Conservation (phyloP, 2,113 vertebrate species). For the Serinus canaria region DNA sequence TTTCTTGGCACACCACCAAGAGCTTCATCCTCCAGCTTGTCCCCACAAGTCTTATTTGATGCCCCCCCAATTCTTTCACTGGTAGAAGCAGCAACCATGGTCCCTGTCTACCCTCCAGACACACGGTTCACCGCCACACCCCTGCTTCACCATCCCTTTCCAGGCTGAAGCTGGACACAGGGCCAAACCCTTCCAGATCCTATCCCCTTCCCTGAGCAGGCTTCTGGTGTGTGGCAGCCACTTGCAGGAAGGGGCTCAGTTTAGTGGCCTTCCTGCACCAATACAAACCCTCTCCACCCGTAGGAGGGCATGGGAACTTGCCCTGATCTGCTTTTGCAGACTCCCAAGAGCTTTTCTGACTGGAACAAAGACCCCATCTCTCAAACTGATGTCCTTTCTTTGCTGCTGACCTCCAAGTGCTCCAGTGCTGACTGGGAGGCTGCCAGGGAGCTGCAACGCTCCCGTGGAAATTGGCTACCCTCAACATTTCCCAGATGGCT, state of each 20-base stretch:
- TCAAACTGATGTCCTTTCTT: background rate
- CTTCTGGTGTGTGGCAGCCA: background rate
- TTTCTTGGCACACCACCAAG: background rate
- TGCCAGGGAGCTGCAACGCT: background rate
- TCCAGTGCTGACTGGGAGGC: background rate
- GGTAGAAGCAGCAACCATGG: rapidly evolving
- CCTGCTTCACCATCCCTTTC: background rate
- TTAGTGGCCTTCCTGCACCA: background rate
- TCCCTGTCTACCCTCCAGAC: background rate
- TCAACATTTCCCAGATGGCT: background rate
- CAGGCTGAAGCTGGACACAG: background rate
- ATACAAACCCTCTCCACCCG: rapidly evolving
- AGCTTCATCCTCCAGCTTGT: background rate
- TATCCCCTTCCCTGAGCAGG: background rate
- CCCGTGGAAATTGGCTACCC: background rate
- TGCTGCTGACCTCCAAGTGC: background rate
- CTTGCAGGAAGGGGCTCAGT: background rate
- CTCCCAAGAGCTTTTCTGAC: background rate
- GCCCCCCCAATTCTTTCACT: background rate
- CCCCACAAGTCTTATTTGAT: background rate
- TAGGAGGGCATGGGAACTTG: background rate
- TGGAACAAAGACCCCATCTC: background rate
- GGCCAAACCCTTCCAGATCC: background rate
- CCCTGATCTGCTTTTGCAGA: background rate
- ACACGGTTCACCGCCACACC: background rate